Evolutionary conservation across 2,888 invertebrate genomes (phyloP), one percentile per base, ranked within the genome.

Genomic region (Odiellus spinosus): DNA sequence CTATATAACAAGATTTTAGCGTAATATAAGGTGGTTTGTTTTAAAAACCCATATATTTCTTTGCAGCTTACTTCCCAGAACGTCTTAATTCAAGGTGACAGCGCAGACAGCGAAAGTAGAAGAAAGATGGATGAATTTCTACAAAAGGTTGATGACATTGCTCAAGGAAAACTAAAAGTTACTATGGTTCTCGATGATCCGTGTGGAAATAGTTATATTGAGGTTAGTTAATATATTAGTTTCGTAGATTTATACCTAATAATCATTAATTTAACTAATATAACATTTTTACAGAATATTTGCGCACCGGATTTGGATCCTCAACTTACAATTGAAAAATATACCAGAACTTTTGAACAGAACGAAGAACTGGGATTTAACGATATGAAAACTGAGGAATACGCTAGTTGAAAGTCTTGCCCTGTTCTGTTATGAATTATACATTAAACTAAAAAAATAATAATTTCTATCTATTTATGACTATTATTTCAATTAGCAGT

Each of bases 191-290:
- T 98, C 53, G 88, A 96, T 65, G 98, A 98, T 71, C 91, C 96
- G 2, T 87, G 95, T 8, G 98, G 98, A 0, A 96, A 96, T 67
- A 93, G 91, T 54, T 96, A 93, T 63, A 74, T 96, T 39, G 86
- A 88, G 71, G 74, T 73, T 21, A 8, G 26, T 8, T 8, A 26
- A 26, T 8, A 26, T 8, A n/a, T 26, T 26, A 6, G 26, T 26
- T 26, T 26, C 4, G 26, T 26, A 26, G 26, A 4, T 26, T 26
- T 26, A 26, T 4, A 6, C 8, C 8, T 26, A 26, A 26, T 6
- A 26, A 26, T 26, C 8, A 8, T 26, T 6, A 26, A 26, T 26
- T 8, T 26, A 8, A 26, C 4, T 26, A 26, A 26, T 26, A 6
- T 26, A 26, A 26, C 8, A 26, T 49, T 50, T 52, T 67, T 69